Percentiles rank a stretch among this genome's conserved stretches.
phyloP scores from a whole-genome alignment of 2,113 vertebrate species.

The Dasypus novemcinctus region DNA sequence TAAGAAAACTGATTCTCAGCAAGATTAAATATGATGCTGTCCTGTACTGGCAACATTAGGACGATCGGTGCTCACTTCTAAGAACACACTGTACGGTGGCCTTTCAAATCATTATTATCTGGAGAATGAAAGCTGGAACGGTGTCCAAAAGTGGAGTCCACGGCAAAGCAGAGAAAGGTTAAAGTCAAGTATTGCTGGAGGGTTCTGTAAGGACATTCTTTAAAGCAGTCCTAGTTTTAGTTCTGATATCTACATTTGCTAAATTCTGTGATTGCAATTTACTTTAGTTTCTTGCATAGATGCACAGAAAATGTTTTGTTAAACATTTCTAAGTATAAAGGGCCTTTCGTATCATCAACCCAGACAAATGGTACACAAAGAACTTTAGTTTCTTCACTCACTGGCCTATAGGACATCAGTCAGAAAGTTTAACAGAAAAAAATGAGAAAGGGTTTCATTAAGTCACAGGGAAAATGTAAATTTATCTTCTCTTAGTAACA shows the following conservation, averaged over 20 bases:
- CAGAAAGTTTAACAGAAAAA: background rate
- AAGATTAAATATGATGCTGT: background rate
- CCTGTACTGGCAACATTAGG: background rate
- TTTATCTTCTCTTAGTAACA: conserved; percentile 17
- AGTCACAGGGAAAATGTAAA: conserved; percentile 18
- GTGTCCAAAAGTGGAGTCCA: background rate
- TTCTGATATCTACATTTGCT: background rate
- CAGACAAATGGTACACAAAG: background rate
- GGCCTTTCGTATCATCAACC: background rate
- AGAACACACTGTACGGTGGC: background rate
- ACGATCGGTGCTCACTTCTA: background rate
- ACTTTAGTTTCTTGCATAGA: background rate
- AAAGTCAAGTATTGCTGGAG: background rate
- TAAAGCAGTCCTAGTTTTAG: background rate
- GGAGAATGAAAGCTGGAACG: background rate
- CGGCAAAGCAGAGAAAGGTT: background rate
- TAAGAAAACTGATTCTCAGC: conserved; percentile 2
- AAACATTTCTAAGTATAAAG: background rate
- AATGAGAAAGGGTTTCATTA: conserved; percentile 30
- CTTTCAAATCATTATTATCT: background rate
- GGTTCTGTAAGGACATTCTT: background rate
- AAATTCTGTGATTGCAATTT: background rate
- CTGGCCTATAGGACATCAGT: background rate
- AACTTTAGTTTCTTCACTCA: background rate
- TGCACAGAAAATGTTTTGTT: background rate